Conservation (phyloP, 2,113 vertebrate genomes). For the Tyrannus savana region DNA sequence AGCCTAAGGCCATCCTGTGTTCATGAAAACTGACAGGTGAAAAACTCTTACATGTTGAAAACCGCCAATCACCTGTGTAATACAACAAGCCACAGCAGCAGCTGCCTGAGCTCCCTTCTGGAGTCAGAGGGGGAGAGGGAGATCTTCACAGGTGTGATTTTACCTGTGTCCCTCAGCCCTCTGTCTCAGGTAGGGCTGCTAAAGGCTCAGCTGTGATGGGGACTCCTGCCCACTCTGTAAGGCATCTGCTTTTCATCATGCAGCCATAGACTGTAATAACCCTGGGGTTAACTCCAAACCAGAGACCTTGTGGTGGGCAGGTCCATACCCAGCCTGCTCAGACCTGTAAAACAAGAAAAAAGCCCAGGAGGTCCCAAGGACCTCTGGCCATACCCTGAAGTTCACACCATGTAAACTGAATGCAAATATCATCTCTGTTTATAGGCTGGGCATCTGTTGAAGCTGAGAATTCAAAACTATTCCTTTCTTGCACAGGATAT, state of each 20-base stretch:
- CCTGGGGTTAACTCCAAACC: background rate
- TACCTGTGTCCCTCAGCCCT: background rate
- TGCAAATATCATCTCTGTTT: background rate
- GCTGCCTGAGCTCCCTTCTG: background rate
- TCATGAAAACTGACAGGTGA: background rate
- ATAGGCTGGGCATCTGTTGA: background rate
- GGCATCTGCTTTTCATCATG: background rate
- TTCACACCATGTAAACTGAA: background rate
- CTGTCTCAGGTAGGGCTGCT: background rate
- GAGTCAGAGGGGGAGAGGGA: background rate
- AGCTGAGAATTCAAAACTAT: background rate
- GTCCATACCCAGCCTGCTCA: background rate
- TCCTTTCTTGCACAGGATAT: slow-evolving; percentile 57
- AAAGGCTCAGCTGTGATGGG: background rate
- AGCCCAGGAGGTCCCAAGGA: background rate
- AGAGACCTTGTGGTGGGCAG: background rate
- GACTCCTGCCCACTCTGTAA: background rate
- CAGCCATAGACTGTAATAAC: background rate
- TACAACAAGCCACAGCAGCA: background rate
- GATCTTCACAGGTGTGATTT: background rate
- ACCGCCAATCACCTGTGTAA: background rate
- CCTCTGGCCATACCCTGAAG: background rate
- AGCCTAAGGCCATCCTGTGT: background rate
- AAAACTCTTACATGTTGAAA: background rate
- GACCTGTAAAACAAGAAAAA: background rate